Percentiles rank a stretch among this genome's conserved stretches.
phyloP scores from a whole-genome alignment of 1,140 invertebrate species.

The Babylonia areolata region DNA sequence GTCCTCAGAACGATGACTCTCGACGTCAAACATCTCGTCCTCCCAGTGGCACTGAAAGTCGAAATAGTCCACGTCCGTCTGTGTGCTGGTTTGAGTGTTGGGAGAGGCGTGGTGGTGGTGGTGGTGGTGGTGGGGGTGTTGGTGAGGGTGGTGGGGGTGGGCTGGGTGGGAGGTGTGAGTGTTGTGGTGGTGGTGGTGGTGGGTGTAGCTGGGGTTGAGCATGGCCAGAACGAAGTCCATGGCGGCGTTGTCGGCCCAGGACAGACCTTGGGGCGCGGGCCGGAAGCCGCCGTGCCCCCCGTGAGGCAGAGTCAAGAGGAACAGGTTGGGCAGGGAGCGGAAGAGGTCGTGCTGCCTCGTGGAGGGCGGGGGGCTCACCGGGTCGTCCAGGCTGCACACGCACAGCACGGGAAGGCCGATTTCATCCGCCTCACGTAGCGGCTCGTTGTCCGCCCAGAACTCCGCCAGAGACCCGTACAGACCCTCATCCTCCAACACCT shows the following conservation, averaged over 20 bases:
- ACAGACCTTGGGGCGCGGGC: slow-evolving; percentile 46
- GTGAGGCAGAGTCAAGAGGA: slow-evolving; percentile 59
- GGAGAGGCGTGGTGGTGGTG: slow-evolving; percentile 56
- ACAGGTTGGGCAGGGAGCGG: slow-evolving; percentile 67
- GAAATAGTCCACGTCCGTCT: slow-evolving; percentile 19
- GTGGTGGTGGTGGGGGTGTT: too few species aligned
- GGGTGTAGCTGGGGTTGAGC: slow-evolving; percentile 57
- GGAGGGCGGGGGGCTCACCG: slow-evolving; percentile 53
- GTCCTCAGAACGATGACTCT: not conserved
- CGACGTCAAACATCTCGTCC: not conserved
- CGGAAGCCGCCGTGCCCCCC: slow-evolving; percentile 72
- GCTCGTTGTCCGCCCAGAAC: slow-evolving; percentile 70
- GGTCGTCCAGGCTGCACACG: slow-evolving; percentile 69
- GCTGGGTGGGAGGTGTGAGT: slow-evolving; percentile 51
- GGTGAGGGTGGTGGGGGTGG: not conserved
- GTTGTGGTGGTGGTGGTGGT: too few species aligned
- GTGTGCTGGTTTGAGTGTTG: not conserved
- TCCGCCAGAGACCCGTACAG: slow-evolving; percentile 50
- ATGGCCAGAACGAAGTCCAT: slow-evolving; percentile 64
- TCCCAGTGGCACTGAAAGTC: slow-evolving; percentile 14
- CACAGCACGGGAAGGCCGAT: slow-evolving; percentile 68
- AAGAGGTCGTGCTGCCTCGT: slow-evolving; percentile 69
- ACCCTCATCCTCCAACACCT: too few species aligned
- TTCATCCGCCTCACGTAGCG: slow-evolving; percentile 69
- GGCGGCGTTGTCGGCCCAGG: slow-evolving; percentile 61